Evolutionary conservation across 2,113 vertebrate genomes (phyloP).

Genomic region (Rissa tridactyla): DNA sequence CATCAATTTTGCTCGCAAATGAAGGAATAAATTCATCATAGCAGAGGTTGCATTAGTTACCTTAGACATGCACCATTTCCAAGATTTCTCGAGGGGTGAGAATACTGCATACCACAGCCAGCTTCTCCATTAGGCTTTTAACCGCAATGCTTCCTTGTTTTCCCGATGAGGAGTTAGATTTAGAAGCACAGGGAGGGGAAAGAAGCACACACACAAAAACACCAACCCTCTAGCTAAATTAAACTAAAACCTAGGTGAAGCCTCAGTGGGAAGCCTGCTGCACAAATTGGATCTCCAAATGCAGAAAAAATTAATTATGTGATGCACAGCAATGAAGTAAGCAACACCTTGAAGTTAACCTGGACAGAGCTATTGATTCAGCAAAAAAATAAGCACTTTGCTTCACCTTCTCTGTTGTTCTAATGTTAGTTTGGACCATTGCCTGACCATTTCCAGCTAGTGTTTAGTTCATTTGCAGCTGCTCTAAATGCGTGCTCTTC

Average conservation of each 20-base stretch:
- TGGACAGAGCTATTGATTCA: constrained; percentile 41
- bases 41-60: constrained; percentile 16
- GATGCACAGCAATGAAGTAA: constrained; percentile 38
- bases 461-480: constrained; percentile 49
- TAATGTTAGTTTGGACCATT: constrained; percentile 43
- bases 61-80: constrained; percentile 44
- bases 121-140: constrained; percentile 61
- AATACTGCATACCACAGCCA: constrained; percentile 43
- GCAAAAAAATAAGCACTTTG: constrained; percentile 34
- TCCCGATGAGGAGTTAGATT: constrained; percentile 26
- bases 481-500: neutral
- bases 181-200: constrained; percentile 8
- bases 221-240: constrained; percentile 55
- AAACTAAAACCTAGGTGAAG: constrained; percentile 38
- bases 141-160: constrained; percentile 47
- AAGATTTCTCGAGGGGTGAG: constrained; percentile 61
- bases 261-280: constrained; percentile 14
- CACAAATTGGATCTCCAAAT: neutral
- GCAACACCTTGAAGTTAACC: constrained; percentile 38
- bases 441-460: constrained; percentile 48
- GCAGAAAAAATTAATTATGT: constrained; percentile 44
- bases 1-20: constrained; percentile 29
- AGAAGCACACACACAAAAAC: neutral
- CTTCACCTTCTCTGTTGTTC: neutral
- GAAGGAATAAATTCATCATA: constrained; percentile 51